A percentile compares a stretch with the other conserved stretches of the same genome.
Evolutionary conservation across 1,140 invertebrate species (phyloP).

Genomic region (Apis cerana): DNA sequence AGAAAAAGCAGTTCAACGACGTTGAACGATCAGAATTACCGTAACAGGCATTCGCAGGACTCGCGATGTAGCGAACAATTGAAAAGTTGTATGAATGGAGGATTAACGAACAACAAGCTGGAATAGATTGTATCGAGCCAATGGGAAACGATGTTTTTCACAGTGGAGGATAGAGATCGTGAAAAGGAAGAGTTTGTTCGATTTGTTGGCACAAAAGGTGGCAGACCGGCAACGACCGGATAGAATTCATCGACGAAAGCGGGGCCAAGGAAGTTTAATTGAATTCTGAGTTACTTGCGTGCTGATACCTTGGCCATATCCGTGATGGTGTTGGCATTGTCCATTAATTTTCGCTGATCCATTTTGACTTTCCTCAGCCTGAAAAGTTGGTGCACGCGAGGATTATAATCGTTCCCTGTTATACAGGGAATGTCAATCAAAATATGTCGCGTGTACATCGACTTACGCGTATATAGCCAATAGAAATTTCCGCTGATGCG

Average conservation of each 20-base stretch:
- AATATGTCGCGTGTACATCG: constrained; percentile 1
- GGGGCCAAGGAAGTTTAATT: constrained; percentile 12
- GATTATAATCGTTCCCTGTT: constrained; percentile 29
- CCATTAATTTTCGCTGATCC: constrained; percentile 99
- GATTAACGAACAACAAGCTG: not conserved
- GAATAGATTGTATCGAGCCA: not conserved
- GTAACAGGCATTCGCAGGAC: not conserved
- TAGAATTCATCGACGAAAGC: not conserved
- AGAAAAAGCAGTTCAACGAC: not conserved
- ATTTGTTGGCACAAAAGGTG: not conserved
- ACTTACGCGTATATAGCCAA: constrained; percentile 99
- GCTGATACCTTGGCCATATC: constrained; percentile 98
- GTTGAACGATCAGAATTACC: not conserved
- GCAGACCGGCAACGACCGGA: not conserved
- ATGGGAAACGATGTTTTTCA: not conserved
- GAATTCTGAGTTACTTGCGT: constrained; percentile 31
- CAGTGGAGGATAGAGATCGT: not conserved
- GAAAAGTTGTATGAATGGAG: not conserved
- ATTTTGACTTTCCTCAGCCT: constrained; percentile 99
- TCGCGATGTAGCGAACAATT: not conserved
- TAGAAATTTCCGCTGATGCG: constrained; percentile 99
- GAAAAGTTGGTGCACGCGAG: constrained; percentile 70
- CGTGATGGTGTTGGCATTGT: constrained; percentile 99
- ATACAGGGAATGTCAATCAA: no score
- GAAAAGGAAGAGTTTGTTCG: constrained; percentile 13